Evolutionary conservation across 1,140 invertebrate genomes (phyloP).

Genomic region (Pachypeltis micranthus): DNA sequence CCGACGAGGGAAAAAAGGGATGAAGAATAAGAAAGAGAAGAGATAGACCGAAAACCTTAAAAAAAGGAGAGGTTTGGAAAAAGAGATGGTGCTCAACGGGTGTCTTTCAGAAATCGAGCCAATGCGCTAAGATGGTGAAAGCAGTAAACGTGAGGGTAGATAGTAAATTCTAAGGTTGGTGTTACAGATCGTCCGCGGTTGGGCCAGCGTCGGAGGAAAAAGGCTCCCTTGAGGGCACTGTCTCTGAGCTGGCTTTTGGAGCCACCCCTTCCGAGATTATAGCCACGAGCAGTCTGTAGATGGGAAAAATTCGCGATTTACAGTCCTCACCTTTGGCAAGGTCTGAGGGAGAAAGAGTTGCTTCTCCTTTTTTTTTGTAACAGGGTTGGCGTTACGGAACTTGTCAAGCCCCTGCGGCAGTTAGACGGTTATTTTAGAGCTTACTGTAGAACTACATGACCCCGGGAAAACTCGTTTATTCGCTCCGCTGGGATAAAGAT

Average conservation of each 20-base stretch:
- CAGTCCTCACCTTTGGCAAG: neutral
- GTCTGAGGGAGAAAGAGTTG: too few relatives aligned
- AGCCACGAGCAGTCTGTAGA: neutral
- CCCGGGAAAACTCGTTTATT: conserved; percentile 4
- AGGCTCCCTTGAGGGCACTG: neutral
- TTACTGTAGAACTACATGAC: neutral
- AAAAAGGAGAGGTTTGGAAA: neutral
- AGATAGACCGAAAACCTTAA: neutral
- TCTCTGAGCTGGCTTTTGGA: neutral
- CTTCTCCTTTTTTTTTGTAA: neutral
- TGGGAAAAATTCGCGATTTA: neutral
- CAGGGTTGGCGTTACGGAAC: neutral
- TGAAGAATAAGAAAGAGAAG: neutral
- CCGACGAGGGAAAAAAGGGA: neutral
- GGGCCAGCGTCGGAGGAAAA: neutral
- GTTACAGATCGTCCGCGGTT: conserved; percentile 1
- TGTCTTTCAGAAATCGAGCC: neutral
- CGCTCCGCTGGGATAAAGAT: neutral
- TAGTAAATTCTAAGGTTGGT: neutral
- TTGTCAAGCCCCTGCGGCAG: conserved; percentile 7
- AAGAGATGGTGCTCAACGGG: neutral
- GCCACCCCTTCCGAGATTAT: neutral
- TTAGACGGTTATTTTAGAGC: conserved; percentile 9
- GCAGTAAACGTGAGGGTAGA: neutral
- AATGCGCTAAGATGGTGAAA: neutral